phyloP scores from a whole-genome alignment of 2,113 vertebrate genomes.

The Gymnarchus niloticus region DNA sequence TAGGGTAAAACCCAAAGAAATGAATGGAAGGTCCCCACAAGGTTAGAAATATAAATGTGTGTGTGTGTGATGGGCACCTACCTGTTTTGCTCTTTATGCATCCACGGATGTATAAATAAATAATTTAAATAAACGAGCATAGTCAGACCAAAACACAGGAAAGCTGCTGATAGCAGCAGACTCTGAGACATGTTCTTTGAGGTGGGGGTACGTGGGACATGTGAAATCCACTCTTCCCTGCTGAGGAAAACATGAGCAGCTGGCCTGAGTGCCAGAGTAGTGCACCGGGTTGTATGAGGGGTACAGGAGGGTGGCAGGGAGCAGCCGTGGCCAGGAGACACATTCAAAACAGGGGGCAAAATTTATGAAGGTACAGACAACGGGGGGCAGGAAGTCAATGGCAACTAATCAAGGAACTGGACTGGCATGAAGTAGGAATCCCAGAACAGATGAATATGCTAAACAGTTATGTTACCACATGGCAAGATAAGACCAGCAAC shows the following conservation, averaged over 20 bases:
- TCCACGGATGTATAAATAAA: background rate
- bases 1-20: too few relatives aligned
- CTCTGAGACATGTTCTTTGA: background rate
- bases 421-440: background rate
- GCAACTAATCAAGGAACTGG: background rate
- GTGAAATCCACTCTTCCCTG: background rate
- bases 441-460: background rate
- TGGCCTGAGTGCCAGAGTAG: background rate
- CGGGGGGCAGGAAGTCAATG: background rate
- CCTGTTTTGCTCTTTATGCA: background rate
- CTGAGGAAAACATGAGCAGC: background rate
- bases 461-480: background rate
- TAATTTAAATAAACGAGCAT: background rate
- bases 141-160: background rate
- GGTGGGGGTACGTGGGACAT: background rate
- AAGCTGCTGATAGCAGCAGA: background rate
- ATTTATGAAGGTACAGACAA: background rate
- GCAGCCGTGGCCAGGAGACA: background rate
- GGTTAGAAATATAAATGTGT: background rate
- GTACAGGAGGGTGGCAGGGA: background rate
- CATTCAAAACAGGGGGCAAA: background rate
- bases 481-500: background rate
- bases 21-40: too few relatives aligned
- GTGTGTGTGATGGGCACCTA: background rate
- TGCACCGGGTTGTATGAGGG: background rate